phyloP scores from a whole-genome alignment of 2,797 vertebrate genomes.

The Anas bahamensis region DNA sequence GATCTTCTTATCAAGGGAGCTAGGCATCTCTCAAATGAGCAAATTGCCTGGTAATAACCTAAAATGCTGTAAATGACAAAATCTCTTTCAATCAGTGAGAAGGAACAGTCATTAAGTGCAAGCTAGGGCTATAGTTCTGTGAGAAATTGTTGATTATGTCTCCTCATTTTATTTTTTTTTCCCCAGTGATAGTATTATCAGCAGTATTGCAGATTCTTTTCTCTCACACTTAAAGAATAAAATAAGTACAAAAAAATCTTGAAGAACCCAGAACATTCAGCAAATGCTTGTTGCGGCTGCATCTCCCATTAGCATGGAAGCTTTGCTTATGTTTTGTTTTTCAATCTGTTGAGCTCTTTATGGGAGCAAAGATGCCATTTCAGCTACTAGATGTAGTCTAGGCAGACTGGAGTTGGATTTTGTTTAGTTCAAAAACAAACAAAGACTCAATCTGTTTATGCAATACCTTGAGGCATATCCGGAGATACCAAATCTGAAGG shows the following conservation, averaged over 20 bases:
- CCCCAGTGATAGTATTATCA: not conserved
- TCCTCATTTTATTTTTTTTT: not conserved
- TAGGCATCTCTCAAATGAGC: not conserved
- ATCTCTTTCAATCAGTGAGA: not conserved
- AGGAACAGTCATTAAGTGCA: not conserved
- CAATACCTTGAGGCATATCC: not conserved
- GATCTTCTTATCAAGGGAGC: not conserved
- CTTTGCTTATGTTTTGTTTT: not conserved
- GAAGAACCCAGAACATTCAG: not conserved
- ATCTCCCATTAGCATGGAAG: not conserved
- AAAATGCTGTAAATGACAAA: not conserved
- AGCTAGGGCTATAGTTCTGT: not conserved
- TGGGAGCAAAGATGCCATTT: slow-evolving; percentile 8
- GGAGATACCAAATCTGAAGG: not conserved
- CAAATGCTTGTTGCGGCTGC: not conserved
- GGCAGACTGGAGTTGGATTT: not conserved
- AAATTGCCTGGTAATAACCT: not conserved
- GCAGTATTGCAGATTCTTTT: not conserved
- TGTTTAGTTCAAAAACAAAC: slow-evolving; percentile 30
- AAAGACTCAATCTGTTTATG: not conserved
- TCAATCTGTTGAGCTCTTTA: not conserved
- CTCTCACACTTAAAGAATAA: not conserved
- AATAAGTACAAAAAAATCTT: not conserved
- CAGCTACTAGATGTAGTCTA: not conserved
- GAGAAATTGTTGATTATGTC: not conserved